phyloP scores from a whole-genome alignment of 1,140 invertebrate genomes.

The Condylostylus longicornis region DNA sequence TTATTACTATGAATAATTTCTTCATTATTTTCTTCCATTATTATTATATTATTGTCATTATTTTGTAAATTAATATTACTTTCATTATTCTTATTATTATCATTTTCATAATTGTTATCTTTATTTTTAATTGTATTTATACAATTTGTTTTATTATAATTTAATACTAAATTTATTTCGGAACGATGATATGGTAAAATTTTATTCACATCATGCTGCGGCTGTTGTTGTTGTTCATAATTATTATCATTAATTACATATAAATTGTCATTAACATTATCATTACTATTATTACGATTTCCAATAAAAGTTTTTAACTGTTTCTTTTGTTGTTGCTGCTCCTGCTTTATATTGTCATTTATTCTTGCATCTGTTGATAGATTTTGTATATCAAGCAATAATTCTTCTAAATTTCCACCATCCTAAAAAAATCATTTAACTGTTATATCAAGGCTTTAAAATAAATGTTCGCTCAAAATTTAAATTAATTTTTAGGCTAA shows the following conservation, averaged over 20 bases:
- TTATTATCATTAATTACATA: no score
- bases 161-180: constrained; percentile 28
- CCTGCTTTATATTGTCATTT: constrained; percentile 5
- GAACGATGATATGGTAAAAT: constrained; percentile 18
- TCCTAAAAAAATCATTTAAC: constrained; percentile 33
- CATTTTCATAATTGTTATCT: no score
- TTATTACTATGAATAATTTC: no score
- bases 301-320: no score
- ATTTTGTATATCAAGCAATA: constrained; percentile 32
- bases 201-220: background rate
- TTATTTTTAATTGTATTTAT: no score
- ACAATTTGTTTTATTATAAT: constrained; percentile 20
- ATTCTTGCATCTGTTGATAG: no score
- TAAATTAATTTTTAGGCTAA: no score
- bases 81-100: constrained; percentile 1
- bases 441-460: no score
- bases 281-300: no score
- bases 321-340: constrained; percentile 3
- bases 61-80: constrained; percentile 9
- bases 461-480: no score
- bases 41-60: constrained; percentile 11
- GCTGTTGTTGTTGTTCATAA: background rate
- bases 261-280: no score
- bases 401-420: constrained; percentile 34
- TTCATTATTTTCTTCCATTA: no score